phyloP scores from a whole-genome alignment of 2,113 vertebrate species.

The Empidonax traillii region DNA sequence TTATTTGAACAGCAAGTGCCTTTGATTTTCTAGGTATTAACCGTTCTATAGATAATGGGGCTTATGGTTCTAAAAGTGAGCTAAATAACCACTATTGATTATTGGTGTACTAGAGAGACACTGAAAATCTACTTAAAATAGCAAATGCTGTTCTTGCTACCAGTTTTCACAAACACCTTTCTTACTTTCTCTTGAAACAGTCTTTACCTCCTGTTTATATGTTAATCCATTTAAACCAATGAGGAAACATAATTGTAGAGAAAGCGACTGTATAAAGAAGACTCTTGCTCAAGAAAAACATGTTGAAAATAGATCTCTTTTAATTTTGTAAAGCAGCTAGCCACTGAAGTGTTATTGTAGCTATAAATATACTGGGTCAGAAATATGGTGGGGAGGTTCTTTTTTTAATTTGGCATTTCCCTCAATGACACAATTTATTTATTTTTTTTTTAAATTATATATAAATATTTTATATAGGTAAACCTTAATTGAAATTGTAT shows the following conservation, averaged over 20 bases:
- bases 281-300: background rate
- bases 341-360: background rate
- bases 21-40: background rate
- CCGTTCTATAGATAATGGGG: background rate
- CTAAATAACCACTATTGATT: background rate
- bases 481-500: background rate
- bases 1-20: background rate
- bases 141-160: background rate
- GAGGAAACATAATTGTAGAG: background rate
- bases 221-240: background rate
- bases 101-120: background rate
- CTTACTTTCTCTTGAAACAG: background rate
- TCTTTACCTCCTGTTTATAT: background rate
- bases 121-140: background rate
- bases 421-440: background rate
- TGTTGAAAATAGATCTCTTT: background rate
- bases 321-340: background rate
- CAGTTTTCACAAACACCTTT: background rate
- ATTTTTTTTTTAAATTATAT: background rate
- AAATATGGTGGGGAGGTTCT: fast-evolving
- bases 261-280: background rate
- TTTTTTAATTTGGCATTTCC: background rate
- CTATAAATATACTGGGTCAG: background rate
- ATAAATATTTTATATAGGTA: background rate
- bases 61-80: background rate